Base-by-base conservation (phyloP, 2,888 invertebrate genomes). In the Dynastes maya region DNA sequence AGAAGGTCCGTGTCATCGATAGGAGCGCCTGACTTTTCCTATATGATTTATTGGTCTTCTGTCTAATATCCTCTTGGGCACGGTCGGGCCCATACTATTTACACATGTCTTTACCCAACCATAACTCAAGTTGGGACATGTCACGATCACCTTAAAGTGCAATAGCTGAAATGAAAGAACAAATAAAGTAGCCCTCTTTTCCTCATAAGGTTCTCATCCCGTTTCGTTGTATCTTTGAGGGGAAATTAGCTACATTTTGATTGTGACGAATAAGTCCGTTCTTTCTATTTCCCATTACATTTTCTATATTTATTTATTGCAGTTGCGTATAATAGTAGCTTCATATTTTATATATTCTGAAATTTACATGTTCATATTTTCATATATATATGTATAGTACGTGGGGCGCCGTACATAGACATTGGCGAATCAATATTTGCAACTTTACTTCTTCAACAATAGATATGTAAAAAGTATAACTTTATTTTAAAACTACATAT, bases 71-170 rank as follows among this genome's bases (percentile, higher is more conserved):
- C 85, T 84, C 84, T 82, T 79, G 84, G 84, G 84, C 83, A 84
- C 84, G 83, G 81, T 80, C 82, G 82, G 81, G 82, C 80, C 81
- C 82, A 81, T 81, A 82, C 83, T 84, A 83, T 85, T 86, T 86
- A 86, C 86, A 86, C 86, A 85, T 86, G 85, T 85, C 85, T 84
- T 83, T 85, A 84, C 84, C 81, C 82, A 76, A 82, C 85, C 83
- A 86, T 86, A 86, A 84, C 83, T 85, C 85, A 84, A 83, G 82
- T 81, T 81, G 82, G 83, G 85, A 85, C 84, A 81, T 81, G 85
- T 85, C 85, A 85, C 85, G 85, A 86, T 84, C 85, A 83, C 82
- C 82, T 84, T 83, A 82, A 83, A 83, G 82, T 82, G 81, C 81
- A 83, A 82, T 82, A 83, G 78, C 82, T 81, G 83, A 83, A 83